Conservation (phyloP, 2,113 vertebrate genomes). For the Megalops atlanticus region DNA sequence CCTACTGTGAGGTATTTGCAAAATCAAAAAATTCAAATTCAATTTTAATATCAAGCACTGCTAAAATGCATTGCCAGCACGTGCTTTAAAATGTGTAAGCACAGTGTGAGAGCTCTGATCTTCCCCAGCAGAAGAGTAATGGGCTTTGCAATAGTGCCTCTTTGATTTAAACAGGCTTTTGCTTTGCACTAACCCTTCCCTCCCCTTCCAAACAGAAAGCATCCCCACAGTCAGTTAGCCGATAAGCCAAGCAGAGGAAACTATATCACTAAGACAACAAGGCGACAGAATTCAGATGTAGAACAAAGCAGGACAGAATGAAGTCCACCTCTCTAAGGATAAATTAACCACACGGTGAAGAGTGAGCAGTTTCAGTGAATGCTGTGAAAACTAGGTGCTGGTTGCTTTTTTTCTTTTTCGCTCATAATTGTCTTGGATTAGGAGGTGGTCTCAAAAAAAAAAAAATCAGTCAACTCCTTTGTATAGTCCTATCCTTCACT, state of each 20-base stretch:
- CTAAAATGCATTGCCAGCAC: too few species aligned
- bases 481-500: constrained; percentile 1
- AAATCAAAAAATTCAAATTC: background rate
- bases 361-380: background rate
- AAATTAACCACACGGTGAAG: background rate
- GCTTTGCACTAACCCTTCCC: background rate
- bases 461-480: background rate
- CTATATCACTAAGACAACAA: background rate
- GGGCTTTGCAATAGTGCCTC: constrained; percentile 11
- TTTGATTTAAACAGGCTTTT: background rate
- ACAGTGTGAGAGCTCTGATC: too few species aligned
- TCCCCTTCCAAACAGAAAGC: background rate
- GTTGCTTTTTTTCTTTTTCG: background rate
- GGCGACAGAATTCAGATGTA: background rate
- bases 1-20: background rate
- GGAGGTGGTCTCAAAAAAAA: background rate
- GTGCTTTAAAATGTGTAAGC: too few species aligned
- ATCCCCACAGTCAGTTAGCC: background rate
- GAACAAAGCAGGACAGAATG: background rate
- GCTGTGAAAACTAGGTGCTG: background rate
- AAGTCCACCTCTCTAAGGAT: too few species aligned
- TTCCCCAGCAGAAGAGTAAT: constrained; percentile 21
- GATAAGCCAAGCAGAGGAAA: background rate
- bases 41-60: background rate
- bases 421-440: background rate